These are phyloP conservation scores for Fratercula arctica DNA, from an alignment of 2,797 vertebrate species.

Conservation along the genomic window DNA sequence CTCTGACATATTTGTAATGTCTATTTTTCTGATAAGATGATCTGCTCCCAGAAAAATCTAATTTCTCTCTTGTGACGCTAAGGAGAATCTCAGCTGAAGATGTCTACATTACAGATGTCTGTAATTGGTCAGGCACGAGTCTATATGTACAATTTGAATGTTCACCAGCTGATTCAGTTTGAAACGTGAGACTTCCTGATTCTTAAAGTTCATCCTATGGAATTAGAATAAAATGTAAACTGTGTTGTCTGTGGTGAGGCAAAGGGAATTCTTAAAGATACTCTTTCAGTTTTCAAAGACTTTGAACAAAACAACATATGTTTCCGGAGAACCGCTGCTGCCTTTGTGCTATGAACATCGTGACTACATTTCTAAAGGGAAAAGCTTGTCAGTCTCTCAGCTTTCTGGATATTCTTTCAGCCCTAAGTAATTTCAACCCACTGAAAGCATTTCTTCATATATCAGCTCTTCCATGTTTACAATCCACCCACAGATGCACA, in stretches of 20 bases:
- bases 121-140: not conserved
- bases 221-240: not conserved
- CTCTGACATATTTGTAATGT: not conserved
- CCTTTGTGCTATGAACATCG: not conserved
- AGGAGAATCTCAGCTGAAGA: not conserved
- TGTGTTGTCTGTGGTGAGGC: not conserved
- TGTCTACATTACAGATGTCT: not conserved
- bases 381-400: not conserved
- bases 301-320: not conserved
- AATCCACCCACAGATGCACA: not conserved
- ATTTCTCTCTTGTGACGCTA: not conserved
- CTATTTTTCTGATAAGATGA: not conserved
- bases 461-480: not conserved
- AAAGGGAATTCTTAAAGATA: not conserved
- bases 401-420: not conserved
- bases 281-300: not conserved
- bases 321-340: not conserved
- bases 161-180: not conserved
- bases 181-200: not conserved
- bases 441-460: not conserved
- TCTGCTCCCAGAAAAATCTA: not conserved
- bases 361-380: not conserved
- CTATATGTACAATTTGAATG: not conserved
- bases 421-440: not conserved
- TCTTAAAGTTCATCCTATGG: not conserved